These are phyloP conservation scores for Diplodus sargus DNA, from an alignment of 2,797 vertebrate genomes.

Conservation along the genomic window DNA sequence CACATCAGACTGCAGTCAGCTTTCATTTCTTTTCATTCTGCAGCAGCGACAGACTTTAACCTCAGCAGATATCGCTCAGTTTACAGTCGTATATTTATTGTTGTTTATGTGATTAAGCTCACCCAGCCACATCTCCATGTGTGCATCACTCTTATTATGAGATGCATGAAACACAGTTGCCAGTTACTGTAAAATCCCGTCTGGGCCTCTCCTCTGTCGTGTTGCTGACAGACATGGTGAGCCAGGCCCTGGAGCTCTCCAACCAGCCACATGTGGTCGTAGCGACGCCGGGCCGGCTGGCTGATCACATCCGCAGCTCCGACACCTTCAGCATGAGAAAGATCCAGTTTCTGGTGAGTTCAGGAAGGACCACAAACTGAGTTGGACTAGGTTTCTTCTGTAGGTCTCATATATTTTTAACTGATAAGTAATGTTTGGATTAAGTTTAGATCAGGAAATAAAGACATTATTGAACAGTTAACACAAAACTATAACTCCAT, in stretches of 20 bases:
- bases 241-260: conserved; percentile 90
- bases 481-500: too few species aligned
- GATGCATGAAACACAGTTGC: not conserved
- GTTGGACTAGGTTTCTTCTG: not conserved
- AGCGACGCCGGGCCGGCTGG: conserved; percentile 92
- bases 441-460: not conserved
- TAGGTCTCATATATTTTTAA: not conserved
- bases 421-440: not conserved
- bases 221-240: conserved; percentile 90
- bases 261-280: conserved; percentile 94
- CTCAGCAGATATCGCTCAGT: not conserved
- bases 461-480: too few species aligned
- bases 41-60: not conserved
- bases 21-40: not conserved
- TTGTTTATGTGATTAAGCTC: not conserved
- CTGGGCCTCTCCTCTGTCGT: not conserved
- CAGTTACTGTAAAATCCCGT: too few species aligned
- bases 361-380: not conserved
- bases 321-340: conserved; percentile 90
- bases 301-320: conserved; percentile 94
- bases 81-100: not conserved
- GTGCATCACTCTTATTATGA: not conserved
- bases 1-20: not conserved
- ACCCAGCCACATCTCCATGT: not conserved
- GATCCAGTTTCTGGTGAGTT: conserved; percentile 90